Evolutionary conservation across 2,888 invertebrate species (phyloP), one percentile per base, ranked within the genome.

Genomic region (Ectemnius lituratus): DNA sequence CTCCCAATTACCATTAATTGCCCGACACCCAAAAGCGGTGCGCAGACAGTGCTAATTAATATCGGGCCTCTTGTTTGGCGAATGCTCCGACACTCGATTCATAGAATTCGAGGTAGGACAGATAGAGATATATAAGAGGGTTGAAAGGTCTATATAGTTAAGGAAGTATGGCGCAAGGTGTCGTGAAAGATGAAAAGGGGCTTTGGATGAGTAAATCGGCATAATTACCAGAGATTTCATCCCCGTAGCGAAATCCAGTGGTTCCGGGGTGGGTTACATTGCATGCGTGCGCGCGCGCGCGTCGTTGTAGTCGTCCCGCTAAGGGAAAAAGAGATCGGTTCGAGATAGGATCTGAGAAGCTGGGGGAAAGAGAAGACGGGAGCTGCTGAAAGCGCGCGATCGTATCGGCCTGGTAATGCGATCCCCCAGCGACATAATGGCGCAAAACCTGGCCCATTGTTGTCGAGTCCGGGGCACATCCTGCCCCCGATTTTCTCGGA

Each of bases 341-440:
- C 37, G 37, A 77, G 80, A 80, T 80, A 80, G 77, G 73, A 81
- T 83, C 83, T 79, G 62, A 70, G 67, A 37, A 37, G 37, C 37
- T 8, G 37, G 37, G 37, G 37, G 37, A 37, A 8, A 37, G 37
- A 37, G 37, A 37, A 37, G 37, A 37, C 37, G 37, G 37, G 37
- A 79, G 83, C 76, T 80, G 79, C 76, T 79, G 82, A 79, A 76
- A 82, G 75, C 83, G 79, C 79, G 70, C 72, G 83, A 83, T 83
- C 73, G 79, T 84, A 84, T 87, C 85, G 80, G 83, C 78, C 37
- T 80, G 82, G 86, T 87, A 87, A 87, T 86, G 87, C 83, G 85
- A 89, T 88, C 84, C 87, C 77, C 80, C 81, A 82, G 82, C 83
- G 84, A 85, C 87, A 88, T 87, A 88, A 88, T 87, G 85, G 86